Conservation (phyloP, 2,797 vertebrate genomes). For the Sebastes ruberrimus region DNA sequence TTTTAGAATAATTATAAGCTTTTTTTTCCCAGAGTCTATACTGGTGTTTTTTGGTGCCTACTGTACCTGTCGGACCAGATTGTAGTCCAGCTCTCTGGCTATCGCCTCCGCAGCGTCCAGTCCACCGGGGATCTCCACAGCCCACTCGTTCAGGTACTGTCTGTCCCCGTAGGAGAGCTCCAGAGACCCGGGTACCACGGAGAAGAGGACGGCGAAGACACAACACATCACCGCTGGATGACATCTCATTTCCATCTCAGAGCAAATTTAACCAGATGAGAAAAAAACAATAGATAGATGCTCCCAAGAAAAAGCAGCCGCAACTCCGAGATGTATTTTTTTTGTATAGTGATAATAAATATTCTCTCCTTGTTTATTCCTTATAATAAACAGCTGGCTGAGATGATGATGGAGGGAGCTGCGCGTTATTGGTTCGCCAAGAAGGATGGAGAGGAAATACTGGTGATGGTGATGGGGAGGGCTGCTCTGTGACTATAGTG, state of each 20-base stretch:
- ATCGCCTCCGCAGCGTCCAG: conserved; percentile 86
- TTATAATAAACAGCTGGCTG: conserved; percentile 41
- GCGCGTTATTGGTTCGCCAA: conserved; percentile 56
- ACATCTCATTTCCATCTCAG: conserved; percentile 86
- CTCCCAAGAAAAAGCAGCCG: conserved; percentile 11
- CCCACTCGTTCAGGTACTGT: conserved; percentile 98
- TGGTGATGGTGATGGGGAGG: conserved; percentile 50
- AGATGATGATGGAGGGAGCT: conserved; percentile 46
- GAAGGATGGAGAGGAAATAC: conserved; percentile 62
- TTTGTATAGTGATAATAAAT: too few species aligned
- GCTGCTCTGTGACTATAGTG: conserved; percentile 23
- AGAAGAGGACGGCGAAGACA: conserved; percentile 80
- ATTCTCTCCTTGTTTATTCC: conserved; percentile 9
- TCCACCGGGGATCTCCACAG: conserved; percentile 93
- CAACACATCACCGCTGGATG: conserved; percentile 79
- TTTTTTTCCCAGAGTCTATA: background rate
- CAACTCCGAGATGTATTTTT: background rate
- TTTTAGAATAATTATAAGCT: background rate
- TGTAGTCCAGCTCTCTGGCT: conserved; percentile 91
- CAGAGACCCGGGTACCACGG: conserved; percentile 63
- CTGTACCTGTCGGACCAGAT: conserved; percentile 92
- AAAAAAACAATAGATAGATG: conserved; percentile 30
- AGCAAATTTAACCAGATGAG: conserved; percentile 60
- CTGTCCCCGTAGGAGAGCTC: conserved; percentile 74
- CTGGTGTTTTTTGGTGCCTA: conserved; percentile 39